Conservation (phyloP, 2,888 invertebrate species). For the Platycnemis pennipes region DNA sequence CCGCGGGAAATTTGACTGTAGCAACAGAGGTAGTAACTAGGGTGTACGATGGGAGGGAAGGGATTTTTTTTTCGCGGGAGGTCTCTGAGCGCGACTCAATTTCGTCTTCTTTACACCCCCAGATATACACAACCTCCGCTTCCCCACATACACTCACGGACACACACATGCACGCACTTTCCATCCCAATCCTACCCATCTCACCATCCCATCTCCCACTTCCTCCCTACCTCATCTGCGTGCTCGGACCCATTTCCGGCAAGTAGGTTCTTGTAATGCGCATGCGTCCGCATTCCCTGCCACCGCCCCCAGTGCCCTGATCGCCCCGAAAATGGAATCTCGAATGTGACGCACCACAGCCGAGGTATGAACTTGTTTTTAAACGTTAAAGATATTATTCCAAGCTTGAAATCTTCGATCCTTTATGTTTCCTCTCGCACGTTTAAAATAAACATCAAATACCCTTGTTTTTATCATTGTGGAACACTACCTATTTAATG, state of each 20-base stretch:
- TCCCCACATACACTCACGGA: not conserved
- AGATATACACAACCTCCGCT: not conserved
- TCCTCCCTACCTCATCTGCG: not conserved
- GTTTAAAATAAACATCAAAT: too few relatives aligned
- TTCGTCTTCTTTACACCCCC: slow-evolving; percentile 54
- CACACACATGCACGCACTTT: not conserved
- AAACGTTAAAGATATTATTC: not conserved
- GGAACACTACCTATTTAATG: too few relatives aligned
- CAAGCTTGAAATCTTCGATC: not conserved
- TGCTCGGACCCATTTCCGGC: not conserved
- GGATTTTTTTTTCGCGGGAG: not conserved
- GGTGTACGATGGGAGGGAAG: not conserved
- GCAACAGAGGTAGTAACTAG: slow-evolving; percentile 58
- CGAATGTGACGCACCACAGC: not conserved
- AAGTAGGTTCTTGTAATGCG: not conserved
- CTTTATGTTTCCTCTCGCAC: not conserved
- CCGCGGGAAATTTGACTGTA: slow-evolving; percentile 65
- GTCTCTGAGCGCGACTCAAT: slow-evolving; percentile 46
- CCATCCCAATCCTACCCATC: not conserved
- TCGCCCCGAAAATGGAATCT: not conserved
- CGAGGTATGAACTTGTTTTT: not conserved
- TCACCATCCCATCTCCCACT: not conserved
- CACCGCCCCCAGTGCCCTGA: too few relatives aligned
- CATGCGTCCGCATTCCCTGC: not conserved
- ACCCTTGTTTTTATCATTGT: not conserved